A percentile compares a stretch with the other conserved stretches of the same genome.
Conservation (phyloP, 2,888 invertebrate genomes). For the Trimorus sp. region DNA sequence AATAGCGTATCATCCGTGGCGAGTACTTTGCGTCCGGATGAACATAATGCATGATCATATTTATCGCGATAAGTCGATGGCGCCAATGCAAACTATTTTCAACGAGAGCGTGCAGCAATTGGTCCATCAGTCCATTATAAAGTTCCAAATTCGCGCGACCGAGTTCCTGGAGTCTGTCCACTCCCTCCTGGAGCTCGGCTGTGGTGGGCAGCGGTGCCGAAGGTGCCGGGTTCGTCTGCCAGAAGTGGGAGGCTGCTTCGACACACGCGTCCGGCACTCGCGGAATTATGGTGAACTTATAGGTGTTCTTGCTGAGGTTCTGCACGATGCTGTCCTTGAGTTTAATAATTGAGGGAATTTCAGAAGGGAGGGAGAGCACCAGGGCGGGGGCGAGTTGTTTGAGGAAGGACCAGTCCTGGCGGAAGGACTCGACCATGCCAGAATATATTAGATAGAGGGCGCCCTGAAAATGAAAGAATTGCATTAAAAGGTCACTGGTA, state of each 20-base stretch:
- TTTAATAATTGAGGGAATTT: slow-evolving; percentile 90
- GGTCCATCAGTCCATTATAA: slow-evolving; percentile 83
- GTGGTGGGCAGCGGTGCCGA: slow-evolving; percentile 78
- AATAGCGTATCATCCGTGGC: slow-evolving; percentile 85
- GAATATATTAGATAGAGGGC: slow-evolving; percentile 89
- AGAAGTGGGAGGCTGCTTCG: slow-evolving; percentile 82
- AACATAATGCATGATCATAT: slow-evolving; percentile 87
- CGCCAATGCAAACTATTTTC: slow-evolving; percentile 89
- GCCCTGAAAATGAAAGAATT: slow-evolving; percentile 86
- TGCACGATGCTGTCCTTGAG: slow-evolving; percentile 84
- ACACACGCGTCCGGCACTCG: slow-evolving; percentile 83
- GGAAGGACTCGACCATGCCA: slow-evolving; percentile 85
- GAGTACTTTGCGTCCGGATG: slow-evolving; percentile 88
- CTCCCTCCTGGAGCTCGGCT: slow-evolving; percentile 80
- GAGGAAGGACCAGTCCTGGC: slow-evolving; percentile 90
- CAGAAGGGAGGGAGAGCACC: slow-evolving; percentile 90
- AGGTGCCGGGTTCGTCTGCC: slow-evolving; percentile 79
- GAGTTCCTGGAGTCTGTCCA: slow-evolving; percentile 75
- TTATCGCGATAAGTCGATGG: slow-evolving; percentile 88
- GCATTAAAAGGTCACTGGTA: too few relatives aligned
- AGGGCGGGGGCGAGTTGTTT: slow-evolving; percentile 90
- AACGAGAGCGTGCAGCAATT: slow-evolving; percentile 83
- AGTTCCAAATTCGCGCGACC: slow-evolving; percentile 82
- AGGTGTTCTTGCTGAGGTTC: slow-evolving; percentile 84
- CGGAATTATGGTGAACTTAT: slow-evolving; percentile 85